Evolutionary conservation across 2,888 invertebrate genomes (phyloP), one percentile per base, ranked within the genome.

Genomic region (Eilema depressum): DNA sequence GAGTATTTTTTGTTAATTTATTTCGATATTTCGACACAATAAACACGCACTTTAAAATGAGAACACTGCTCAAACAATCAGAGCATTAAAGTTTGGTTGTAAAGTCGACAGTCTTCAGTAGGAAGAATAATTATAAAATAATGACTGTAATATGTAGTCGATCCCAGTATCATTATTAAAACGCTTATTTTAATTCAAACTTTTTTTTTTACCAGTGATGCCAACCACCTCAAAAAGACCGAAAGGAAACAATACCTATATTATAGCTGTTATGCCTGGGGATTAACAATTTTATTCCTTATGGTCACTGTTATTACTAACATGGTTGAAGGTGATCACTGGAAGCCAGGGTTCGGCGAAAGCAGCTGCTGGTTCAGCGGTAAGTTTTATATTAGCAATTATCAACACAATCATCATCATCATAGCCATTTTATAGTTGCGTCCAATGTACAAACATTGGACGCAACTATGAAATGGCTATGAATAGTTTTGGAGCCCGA

Each of bases 341-440:
- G 93, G 75, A 96, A 95, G 73, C 97, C 97, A 0, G 95, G 96
- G 64, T 95, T 97, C 68, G 97, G 96, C 1, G 57, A 92, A 47
- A 70, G 69, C 63, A 89, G 85, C 66, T 97, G 97, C 87, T 97
- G 97, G 97, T 97, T 97, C 85, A 88, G 87, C 77, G 96, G 97
- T 97, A 90, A 91, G 82, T 41, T 28, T 0, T 8, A 61, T 26
- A 28, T 28, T n/a, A 26, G 3, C 11, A 20, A 63, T 61, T 7
- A 0, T 3, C 33, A 1, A 7, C n/a, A 62, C 37, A 30, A n/a
- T 37, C 41, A 41, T 17, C 41, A 17, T 41, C 41, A 17, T 41
- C 14, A 41, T 10, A 30, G 41, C 14, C 17, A 41, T 41, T 8
- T 37, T 3, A 2, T 5, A 37, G 12, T 37, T 37, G 12, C 30